Conservation (phyloP, 1,140 invertebrate species). For the Diprion similis region DNA sequence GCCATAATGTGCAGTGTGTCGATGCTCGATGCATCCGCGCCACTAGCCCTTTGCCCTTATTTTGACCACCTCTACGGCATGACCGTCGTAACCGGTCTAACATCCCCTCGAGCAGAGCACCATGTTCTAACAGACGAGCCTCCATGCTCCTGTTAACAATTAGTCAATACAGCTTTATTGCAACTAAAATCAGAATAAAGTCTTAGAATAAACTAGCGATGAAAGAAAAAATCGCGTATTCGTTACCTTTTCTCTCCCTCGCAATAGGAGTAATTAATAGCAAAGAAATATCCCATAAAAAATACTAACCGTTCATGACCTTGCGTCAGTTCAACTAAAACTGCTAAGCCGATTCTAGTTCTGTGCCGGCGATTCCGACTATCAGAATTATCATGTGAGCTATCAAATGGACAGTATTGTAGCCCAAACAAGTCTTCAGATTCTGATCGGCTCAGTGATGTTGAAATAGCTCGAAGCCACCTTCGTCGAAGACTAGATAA, state of each 20-base stretch:
- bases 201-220: background rate
- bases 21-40: conserved; percentile 45
- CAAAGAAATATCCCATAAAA: background rate
- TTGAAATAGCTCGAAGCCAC: conserved; percentile 63
- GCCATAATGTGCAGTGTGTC: conserved; percentile 40
- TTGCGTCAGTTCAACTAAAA: conserved; percentile 56
- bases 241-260: conserved; percentile 13
- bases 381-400: conserved; percentile 31
- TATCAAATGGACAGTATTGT: conserved; percentile 46
- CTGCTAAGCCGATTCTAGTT: conserved; percentile 64
- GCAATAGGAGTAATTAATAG: too few species aligned
- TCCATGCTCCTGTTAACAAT: conserved; percentile 64
- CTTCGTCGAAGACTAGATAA: conserved; percentile 65
- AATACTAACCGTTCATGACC: conserved; percentile 47
- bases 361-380: conserved; percentile 44
- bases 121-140: conserved; percentile 79
- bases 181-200: background rate
- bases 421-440: conserved; percentile 48
- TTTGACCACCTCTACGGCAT: conserved; percentile 37
- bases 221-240: background rate
- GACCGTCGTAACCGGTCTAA: conserved; percentile 74
- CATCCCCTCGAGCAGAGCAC: conserved; percentile 79
- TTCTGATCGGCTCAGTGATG: conserved; percentile 58
- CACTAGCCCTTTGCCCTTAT: conserved; percentile 35
- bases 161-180: background rate